Percentiles rank a stretch among this genome's conserved stretches.
These are phyloP conservation scores for Myotis vivesi DNA, from an alignment of 2,797 vertebrate species.

Conservation along the genomic window DNA sequence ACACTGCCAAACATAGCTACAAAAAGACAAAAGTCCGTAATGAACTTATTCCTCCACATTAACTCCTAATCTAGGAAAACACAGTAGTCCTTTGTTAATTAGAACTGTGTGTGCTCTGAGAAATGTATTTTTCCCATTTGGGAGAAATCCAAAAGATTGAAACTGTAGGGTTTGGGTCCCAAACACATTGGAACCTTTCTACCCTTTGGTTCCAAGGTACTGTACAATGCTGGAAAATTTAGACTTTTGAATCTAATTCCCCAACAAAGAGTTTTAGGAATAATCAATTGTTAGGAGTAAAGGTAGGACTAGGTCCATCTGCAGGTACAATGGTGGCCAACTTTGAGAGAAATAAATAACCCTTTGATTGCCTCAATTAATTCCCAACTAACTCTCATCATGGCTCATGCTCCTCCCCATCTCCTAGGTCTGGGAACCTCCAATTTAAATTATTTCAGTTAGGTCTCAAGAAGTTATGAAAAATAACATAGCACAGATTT, in stretches of 20 bases:
- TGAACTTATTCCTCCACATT: neutral
- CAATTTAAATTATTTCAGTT: neutral
- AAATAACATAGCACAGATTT: neutral
- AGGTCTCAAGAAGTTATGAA: neutral
- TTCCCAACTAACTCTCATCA: neutral
- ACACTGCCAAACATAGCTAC: neutral
- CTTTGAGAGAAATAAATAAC: neutral
- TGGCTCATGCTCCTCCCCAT: neutral
- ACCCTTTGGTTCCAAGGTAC: neutral
- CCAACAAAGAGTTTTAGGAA: neutral
- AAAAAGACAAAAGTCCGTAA: neutral
- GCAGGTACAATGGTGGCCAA: neutral
- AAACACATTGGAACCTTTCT: neutral
- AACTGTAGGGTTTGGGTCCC: neutral
- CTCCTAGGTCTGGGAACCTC: neutral
- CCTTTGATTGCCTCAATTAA: neutral
- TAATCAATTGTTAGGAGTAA: neutral
- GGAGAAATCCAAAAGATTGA: neutral
- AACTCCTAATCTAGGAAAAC: neutral
- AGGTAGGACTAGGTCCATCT: neutral
- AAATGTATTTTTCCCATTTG: neutral
- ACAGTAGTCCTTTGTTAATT: neutral
- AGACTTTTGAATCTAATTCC: neutral
- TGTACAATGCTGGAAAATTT: neutral
- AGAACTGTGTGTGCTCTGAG: neutral